Base-by-base conservation (phyloP, 2,797 vertebrate species). In the Silurus aristotelis region DNA sequence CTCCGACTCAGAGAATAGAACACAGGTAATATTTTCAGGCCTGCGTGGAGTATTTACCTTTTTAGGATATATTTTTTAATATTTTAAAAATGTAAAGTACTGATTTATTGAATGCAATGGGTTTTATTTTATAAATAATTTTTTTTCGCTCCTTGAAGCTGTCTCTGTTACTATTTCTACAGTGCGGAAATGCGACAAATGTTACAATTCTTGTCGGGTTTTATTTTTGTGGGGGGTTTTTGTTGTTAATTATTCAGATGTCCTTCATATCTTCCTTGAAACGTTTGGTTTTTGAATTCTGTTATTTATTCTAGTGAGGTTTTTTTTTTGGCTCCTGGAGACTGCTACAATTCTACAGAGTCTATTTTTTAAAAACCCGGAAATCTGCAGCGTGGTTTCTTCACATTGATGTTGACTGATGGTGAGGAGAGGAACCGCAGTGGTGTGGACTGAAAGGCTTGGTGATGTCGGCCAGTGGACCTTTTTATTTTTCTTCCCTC, bases 41-140 rank as follows among this genome's bases (percentile, higher is more conserved):
- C 81, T 87, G 88, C 88, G 90, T 52, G 89, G 89, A 93, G 90
- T 92, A 92, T 93, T 94, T 95, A 93, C 92, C 94, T 95, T 95
- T 93, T 93, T 92, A 91, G 92, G 88, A 93, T 92, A 92, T 93
- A 93, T 95, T 95, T 73, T 95, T 94, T 93, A 94, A 94, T 90
- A 93, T 94, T 94, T 94, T 94, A 94, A 94, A 92, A 92, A 89
- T 91, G 83, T 92, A 91, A 91, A 93, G 92, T 92, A 91, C 91
- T 88, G 94, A 93, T 93, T 89, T 92, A 93, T 94, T 94, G 93
- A 94, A 95, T 95, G 96, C 95, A 97, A 96, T 96, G 95, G 96
- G 95, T 95, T 95, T 96, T 96, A 96, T 94, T 96, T 86, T 83
- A 86, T 86, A 86, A 83, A 83, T 83, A 79, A 66, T 96, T 95